Conservation (phyloP, 2,113 vertebrate species). For the Deroptyus accipitrinus region DNA sequence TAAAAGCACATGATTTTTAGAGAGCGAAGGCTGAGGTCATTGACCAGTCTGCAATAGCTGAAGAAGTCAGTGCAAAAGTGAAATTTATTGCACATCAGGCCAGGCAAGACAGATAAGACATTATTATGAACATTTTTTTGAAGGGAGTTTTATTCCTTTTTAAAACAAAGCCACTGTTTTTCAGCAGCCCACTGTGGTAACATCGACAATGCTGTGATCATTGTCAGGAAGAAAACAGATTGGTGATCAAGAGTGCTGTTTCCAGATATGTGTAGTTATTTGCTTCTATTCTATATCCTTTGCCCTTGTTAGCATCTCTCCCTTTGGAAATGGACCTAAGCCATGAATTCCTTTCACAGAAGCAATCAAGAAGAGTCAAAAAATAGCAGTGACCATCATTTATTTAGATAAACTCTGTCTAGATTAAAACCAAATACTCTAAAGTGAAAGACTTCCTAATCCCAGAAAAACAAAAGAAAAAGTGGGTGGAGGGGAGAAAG, state of each 20-base stretch:
- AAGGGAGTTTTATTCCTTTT: background rate
- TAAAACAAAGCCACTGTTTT: background rate
- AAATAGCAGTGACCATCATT: background rate
- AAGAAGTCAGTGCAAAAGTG: background rate
- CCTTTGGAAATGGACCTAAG: background rate
- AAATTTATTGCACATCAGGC: background rate
- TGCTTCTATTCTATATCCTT: background rate
- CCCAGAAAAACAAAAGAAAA: background rate
- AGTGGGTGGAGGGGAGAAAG: background rate
- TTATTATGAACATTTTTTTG: background rate
- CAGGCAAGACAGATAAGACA: background rate
- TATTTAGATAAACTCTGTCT: background rate
- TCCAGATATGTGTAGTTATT: background rate
- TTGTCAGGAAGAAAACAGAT: background rate
- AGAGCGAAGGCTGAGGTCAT: accelerated
- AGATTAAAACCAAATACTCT: background rate
- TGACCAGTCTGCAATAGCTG: background rate
- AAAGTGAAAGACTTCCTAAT: background rate
- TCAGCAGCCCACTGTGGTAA: background rate
- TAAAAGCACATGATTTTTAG: background rate
- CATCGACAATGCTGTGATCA: background rate
- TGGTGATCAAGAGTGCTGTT: background rate
- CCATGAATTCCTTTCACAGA: background rate
- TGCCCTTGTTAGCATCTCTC: background rate
- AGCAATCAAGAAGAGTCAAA: background rate